Base-by-base conservation (phyloP, 2,113 vertebrate genomes). In the Gasterosteus nipponicus region DNA sequence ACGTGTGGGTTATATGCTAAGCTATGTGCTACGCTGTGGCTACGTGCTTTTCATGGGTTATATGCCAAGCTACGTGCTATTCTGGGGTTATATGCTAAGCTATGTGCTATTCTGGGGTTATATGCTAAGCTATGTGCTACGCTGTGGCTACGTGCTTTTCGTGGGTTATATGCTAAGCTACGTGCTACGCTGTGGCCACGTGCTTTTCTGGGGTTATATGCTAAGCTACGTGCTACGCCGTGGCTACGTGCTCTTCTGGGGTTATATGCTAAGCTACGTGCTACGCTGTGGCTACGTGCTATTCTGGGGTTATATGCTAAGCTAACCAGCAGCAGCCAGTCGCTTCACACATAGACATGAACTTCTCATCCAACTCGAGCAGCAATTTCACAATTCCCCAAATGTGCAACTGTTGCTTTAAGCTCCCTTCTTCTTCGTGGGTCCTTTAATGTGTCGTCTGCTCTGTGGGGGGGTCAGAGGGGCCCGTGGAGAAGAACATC, bases 401-500 rank as follows among this genome's bases (percentile, higher is more conserved):
- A 26, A 26, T 26, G 22, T 26, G 22, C 22, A 26, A 26, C 22
- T 26, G 22, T 26, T 2, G 14, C 4, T 56, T 57, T 42, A 54
- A 42, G 4, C 47, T 54, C 15, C 16, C 8, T 31, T 42, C 5
- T 33, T 15, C 38, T 46, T 33, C 0, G 0, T 57, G 42, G 14
- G 1, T 60, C 1, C 16, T 31, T 26, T 57, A 14, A 16, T 60
- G 38, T 35, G 18, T 11, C 3, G 1, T 29, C n/a, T 49, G 15
- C 9, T 39, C 10, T 59, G 2, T 60, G 18, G 69, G 22, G 35
- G 62, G 33, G 1, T 15, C 86, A 92, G 89, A 87, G 0, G 79
- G 88, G 7, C 76, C 85, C 0, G 83, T 83, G 62, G 78, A 88
- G 73, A 87, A 89, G 84, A 75, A 75, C 0, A 54, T 95, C 71